Conservation (phyloP, 2,888 invertebrate species). For the Drosophila merina region DNA sequence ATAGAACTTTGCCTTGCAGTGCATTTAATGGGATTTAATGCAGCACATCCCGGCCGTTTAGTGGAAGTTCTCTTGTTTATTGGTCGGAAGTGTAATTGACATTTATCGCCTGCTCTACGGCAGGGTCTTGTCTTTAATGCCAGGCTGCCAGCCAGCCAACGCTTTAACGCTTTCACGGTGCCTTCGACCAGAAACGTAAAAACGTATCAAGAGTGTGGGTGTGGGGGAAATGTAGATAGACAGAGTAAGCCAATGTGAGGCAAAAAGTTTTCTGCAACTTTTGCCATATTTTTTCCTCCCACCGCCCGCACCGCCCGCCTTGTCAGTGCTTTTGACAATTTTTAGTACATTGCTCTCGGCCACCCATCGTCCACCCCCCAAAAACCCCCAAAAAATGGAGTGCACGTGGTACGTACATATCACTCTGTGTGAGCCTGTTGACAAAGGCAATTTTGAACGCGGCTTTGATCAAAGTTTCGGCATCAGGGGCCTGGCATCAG, state of each 20-base stretch:
- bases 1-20: conserved; percentile 44
- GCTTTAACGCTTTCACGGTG: conserved; percentile 18
- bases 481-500: conserved; percentile 31
- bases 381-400: neutral
- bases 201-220: neutral
- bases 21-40: conserved; percentile 62
- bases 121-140: conserved; percentile 63
- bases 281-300: conserved; percentile 46
- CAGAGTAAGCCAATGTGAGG: conserved; percentile 15
- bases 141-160: conserved; percentile 46
- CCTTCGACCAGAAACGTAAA: neutral
- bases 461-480: conserved; percentile 71
- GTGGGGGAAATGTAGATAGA: conserved; percentile 5
- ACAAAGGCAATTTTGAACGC: conserved; percentile 68
- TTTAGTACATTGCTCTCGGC: conserved; percentile 55
- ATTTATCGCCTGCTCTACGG: conserved; percentile 58
- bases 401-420: conserved; percentile 7
- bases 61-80: conserved; percentile 33
- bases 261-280: conserved; percentile 52
- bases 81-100: conserved; percentile 54
- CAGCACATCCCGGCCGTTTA: conserved; percentile 26
- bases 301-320: neutral
- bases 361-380: neutral
- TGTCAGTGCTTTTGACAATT: conserved; percentile 52
- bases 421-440: conserved; percentile 41